A percentile compares a stretch with the other conserved stretches of the same genome.
These are phyloP conservation scores for Hydractinia symbiolongicarpus DNA, from an alignment of 30 jellyfish, hydroid and myxozoan genomes.

Conservation along the genomic window DNA sequence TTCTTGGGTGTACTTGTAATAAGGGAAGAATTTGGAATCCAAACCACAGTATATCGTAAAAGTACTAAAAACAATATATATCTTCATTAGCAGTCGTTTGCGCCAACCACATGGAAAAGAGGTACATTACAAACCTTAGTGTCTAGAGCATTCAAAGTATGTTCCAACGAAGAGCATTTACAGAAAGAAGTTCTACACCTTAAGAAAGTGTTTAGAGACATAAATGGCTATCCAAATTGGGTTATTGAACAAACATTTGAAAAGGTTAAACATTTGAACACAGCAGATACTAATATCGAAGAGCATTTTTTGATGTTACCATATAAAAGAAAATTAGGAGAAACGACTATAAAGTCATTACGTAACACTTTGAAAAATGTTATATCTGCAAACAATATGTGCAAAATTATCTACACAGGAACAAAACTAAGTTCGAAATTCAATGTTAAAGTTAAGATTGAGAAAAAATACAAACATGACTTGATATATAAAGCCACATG, in stretches of 20 bases:
- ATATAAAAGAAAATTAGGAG: too few species aligned
- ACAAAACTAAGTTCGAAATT: slow-evolving; percentile 15
- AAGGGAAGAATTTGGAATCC: too few species aligned
- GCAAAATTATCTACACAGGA: slow-evolving; percentile 21
- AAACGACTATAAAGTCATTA: too few species aligned
- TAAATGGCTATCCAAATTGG: slow-evolving; percentile 32
- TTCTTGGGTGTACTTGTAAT: too few species aligned
- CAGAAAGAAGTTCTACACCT: slow-evolving; percentile 24
- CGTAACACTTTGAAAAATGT: too few species aligned
- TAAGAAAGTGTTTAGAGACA: slow-evolving; percentile 4
- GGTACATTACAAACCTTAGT: slow-evolving; percentile 35
- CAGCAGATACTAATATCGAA: background rate
- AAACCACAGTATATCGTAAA: too few species aligned
- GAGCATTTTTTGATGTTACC: background rate
- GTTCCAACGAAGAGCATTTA: slow-evolving; percentile 26
- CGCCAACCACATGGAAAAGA: slow-evolving; percentile 25
- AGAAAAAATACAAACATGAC: background rate
- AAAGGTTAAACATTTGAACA: background rate
- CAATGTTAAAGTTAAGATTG: slow-evolving; percentile 3
- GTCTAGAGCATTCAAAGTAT: slow-evolving; percentile 22
- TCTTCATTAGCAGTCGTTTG: slow-evolving; percentile 17
- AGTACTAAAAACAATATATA: too few species aligned
- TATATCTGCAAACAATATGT: background rate
- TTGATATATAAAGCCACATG: slow-evolving; percentile 3
- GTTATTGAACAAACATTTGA: background rate